phyloP scores from a whole-genome alignment of 2,797 vertebrate genomes.

The Microctenopoma lineatum region DNA sequence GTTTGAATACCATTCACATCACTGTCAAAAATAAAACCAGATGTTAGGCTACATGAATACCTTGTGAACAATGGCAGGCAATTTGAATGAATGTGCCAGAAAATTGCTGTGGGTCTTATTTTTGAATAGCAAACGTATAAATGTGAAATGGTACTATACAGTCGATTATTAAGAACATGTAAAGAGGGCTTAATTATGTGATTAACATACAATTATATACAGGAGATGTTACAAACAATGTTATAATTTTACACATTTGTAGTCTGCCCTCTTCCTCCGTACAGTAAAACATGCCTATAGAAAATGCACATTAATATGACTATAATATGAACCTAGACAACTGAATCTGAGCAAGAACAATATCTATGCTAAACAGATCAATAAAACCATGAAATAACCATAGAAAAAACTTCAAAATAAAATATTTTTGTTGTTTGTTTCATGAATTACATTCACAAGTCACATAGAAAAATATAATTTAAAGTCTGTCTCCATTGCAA shows the following conservation, averaged over 20 bases:
- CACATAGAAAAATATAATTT: no score
- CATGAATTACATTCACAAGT: no score
- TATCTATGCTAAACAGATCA: no score
- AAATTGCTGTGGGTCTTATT: slow-evolving; percentile 14
- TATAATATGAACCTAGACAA: no score
- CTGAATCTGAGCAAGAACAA: no score
- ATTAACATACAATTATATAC: slow-evolving; percentile 39
- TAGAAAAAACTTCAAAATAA: no score
- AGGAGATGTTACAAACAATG: slow-evolving; percentile 16
- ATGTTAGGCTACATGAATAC: slow-evolving; percentile 54
- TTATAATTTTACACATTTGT: neutral
- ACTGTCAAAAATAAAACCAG: slow-evolving; percentile 67
- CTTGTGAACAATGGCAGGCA: slow-evolving; percentile 53
- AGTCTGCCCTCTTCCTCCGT: slow-evolving; percentile 14
- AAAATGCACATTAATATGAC: neutral
- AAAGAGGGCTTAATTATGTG: slow-evolving; percentile 44
- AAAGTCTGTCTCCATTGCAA: no score
- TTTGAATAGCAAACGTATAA: slow-evolving; percentile 28
- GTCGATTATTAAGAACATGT: slow-evolving; percentile 2
- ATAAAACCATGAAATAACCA: no score
- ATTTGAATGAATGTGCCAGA: slow-evolving; percentile 59
- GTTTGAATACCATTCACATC: slow-evolving; percentile 67
- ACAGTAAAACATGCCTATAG: slow-evolving; percentile 4
- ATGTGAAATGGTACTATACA: slow-evolving; percentile 33
- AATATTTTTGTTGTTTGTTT: no score